Evolutionary conservation across 2,888 invertebrate species (phyloP).

Genomic region (Cerastis leucographa): DNA sequence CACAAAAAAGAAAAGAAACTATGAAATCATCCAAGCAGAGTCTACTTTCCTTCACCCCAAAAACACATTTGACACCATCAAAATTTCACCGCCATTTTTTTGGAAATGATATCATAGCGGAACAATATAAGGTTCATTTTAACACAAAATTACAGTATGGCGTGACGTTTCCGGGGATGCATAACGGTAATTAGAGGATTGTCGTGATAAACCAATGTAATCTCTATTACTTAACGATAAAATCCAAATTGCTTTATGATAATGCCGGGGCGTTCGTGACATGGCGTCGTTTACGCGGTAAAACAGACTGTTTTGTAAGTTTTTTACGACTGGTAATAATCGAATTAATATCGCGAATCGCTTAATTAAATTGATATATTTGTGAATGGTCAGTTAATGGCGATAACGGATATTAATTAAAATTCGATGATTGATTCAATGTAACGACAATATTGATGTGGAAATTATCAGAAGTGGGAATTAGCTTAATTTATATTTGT

Average conservation of each 20-base stretch:
- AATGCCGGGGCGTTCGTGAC: constrained; percentile 79
- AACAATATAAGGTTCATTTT: constrained; percentile 72
- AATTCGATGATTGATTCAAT: constrained; percentile 57
- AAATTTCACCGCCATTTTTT: constrained; percentile 37
- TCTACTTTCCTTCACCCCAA: constrained; percentile 42
- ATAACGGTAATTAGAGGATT: constrained; percentile 84
- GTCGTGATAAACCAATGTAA: constrained; percentile 86
- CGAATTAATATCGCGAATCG: constrained; percentile 89
- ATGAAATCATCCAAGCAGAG: constrained; percentile 1
- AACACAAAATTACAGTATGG: constrained; percentile 69
- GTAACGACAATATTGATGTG: constrained; percentile 28
- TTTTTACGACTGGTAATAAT: constrained; percentile 88
- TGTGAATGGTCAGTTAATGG: constrained; percentile 69
- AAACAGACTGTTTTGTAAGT: constrained; percentile 84
- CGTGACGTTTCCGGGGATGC: constrained; percentile 79
- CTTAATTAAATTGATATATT: constrained; percentile 88
- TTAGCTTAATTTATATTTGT: constrained; percentile 47
- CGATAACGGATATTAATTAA: constrained; percentile 69
- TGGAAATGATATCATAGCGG: constrained; percentile 66
- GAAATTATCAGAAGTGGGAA: constrained; percentile 47
- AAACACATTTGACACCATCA: constrained; percentile 52
- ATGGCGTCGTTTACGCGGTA: constrained; percentile 81
- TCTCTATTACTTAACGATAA: constrained; percentile 87
- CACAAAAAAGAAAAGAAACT: constrained; percentile 26
- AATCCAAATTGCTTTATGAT: constrained; percentile 87